A percentile compares a stretch with the other conserved stretches of the same genome.
phyloP scores from a whole-genome alignment of 2,113 vertebrate species.

The Seriola rivoliana region DNA sequence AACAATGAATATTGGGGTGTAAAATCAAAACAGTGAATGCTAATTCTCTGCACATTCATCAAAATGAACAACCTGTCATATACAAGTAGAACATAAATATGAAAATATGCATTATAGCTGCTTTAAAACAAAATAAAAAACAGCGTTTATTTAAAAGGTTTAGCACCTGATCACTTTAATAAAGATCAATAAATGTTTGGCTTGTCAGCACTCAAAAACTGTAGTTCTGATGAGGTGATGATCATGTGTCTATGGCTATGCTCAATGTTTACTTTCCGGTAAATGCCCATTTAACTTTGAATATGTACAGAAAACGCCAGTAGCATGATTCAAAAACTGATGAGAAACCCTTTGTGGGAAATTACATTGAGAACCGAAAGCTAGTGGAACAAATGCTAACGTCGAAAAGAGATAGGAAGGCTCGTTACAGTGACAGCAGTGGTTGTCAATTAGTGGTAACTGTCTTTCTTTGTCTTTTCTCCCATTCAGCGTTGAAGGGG shows the following conservation, averaged over 20 bases:
- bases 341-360: constrained; percentile 19
- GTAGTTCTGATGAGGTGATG: background rate
- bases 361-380: background rate
- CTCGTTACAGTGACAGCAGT: background rate
- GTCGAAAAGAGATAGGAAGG: background rate
- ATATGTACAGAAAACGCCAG: constrained; percentile 24
- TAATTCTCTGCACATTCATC: too few species aligned
- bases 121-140: too few species aligned
- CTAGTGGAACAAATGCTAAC: background rate
- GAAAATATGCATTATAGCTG: too few species aligned
- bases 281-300: background rate
- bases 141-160: too few species aligned
- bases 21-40: too few species aligned
- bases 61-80: too few species aligned
- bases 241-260: background rate
- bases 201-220: background rate
- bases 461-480: constrained; percentile 8
- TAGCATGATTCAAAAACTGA: constrained; percentile 2
- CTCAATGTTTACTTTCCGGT: too few species aligned
- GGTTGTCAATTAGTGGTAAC: background rate
- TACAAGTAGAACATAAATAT: too few species aligned
- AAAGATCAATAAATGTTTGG: background rate
- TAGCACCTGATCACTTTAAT: background rate
- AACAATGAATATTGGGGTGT: too few species aligned
- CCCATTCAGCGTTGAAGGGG: background rate